These are phyloP conservation scores for Psettodes erumei DNA, from an alignment of 2,113 vertebrate genomes.

Conservation along the genomic window DNA sequence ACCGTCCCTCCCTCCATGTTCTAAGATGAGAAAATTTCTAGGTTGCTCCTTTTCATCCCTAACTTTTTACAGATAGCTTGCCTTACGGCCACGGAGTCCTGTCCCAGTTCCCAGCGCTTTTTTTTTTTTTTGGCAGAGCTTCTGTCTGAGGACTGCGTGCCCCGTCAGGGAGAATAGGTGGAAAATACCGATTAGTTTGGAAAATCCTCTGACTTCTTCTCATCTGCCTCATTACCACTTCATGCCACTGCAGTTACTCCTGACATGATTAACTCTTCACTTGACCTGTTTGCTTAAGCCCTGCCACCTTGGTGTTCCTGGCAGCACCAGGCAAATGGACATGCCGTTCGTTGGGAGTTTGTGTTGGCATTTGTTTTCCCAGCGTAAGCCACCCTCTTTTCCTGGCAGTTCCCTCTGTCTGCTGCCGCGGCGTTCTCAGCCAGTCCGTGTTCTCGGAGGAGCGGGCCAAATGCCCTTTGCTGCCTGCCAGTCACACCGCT, in stretches of 20 bases:
- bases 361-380: constrained; percentile 50
- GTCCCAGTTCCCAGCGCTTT: constrained; percentile 51
- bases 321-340: constrained; percentile 33
- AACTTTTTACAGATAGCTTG: constrained; percentile 25
- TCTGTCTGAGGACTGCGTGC: background rate
- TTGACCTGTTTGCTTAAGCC: constrained; percentile 1
- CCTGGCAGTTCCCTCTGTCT: constrained; percentile 45
- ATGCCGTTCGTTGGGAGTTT: constrained; percentile 21
- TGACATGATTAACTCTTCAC: constrained; percentile 6
- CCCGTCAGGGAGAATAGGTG: constrained; percentile 17
- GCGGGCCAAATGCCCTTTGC: constrained; percentile 46
- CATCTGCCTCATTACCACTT: constrained; percentile 32
- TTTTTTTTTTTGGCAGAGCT: constrained; percentile 39
- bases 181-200: constrained; percentile 16
- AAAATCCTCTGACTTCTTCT: constrained; percentile 34
- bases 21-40: constrained; percentile 17
- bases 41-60: constrained; percentile 1
- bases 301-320: constrained; percentile 15
- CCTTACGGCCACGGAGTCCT: constrained; percentile 9
- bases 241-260: background rate
- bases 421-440: constrained; percentile 40
- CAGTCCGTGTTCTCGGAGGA: constrained; percentile 54
- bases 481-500: constrained; percentile 45
- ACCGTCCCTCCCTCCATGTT: background rate
- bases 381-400: constrained; percentile 38